Evolutionary conservation across 92 coral and sea anemone genomes (phyloP).

Genomic region (Porites cylindrica): DNA sequence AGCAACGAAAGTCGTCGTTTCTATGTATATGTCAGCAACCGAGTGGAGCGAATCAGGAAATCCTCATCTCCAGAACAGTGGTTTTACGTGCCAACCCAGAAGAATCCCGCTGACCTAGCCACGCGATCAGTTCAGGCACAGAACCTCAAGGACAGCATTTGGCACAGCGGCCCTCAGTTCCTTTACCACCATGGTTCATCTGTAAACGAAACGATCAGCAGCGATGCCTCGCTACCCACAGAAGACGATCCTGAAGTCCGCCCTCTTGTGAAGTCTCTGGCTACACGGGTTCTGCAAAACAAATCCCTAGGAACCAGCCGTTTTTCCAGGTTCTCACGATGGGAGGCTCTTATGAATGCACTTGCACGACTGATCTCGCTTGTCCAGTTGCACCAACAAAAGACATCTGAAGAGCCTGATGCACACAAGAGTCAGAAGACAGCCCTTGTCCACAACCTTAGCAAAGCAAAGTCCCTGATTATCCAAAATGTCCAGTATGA

Average conservation of each 20-base stretch:
- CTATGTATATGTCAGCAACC: conserved; percentile 55
- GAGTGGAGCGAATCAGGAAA: conserved; percentile 56
- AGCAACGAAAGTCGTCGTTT: conserved; percentile 68
- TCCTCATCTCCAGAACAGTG: conserved; percentile 58
- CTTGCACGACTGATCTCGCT: too few species aligned
- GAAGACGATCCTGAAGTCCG: conserved; percentile 51
- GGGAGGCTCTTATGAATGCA: too few species aligned
- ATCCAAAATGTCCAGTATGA: too few species aligned
- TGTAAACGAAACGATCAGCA: background rate
- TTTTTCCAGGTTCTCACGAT: too few species aligned
- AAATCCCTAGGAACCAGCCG: too few species aligned
- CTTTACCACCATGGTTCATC: conserved; percentile 14
- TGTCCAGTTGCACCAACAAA: too few species aligned
- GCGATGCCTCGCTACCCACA: background rate
- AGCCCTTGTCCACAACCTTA: too few species aligned
- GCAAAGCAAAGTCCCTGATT: too few species aligned
- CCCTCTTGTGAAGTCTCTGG: background rate
- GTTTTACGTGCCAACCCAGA: conserved; percentile 51
- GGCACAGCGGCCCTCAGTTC: conserved; percentile 59
- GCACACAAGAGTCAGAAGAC: too few species aligned
- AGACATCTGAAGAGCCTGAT: too few species aligned
- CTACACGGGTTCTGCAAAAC: too few species aligned
- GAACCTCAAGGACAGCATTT: conserved; percentile 44
- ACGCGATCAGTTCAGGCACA: conserved; percentile 57
- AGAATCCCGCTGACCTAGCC: conserved; percentile 63